phyloP scores from a whole-genome alignment of 2,888 invertebrate genomes.

The Erebia epiphron region DNA sequence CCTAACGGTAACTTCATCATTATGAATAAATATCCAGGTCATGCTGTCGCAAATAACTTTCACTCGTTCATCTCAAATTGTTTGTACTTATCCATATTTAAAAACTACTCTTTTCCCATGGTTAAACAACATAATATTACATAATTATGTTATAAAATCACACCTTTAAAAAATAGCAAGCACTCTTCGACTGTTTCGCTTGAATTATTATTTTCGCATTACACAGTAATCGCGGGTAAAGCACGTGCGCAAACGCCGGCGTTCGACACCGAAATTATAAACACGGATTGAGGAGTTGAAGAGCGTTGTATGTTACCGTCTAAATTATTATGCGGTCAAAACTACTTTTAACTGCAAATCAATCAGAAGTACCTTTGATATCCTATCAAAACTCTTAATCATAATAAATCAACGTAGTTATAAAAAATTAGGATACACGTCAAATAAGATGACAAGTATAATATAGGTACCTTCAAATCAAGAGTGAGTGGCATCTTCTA shows the following conservation, averaged over 20 bases:
- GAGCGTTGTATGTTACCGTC: too few relatives aligned
- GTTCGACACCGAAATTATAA: conserved; percentile 42
- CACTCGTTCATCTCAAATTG: conserved; percentile 4
- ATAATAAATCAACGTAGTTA: too few relatives aligned
- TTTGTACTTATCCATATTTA: too few relatives aligned
- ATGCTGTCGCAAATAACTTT: conserved; percentile 17
- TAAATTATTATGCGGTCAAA: too few relatives aligned
- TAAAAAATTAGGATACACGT: too few relatives aligned
- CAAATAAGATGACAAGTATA: too few relatives aligned
- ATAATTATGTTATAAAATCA: background rate
- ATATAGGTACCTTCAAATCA: too few relatives aligned
- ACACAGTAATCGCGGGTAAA: conserved; percentile 8
- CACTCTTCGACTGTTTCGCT: conserved; percentile 3
- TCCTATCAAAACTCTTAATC: too few relatives aligned
- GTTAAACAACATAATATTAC: background rate
- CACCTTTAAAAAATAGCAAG: conserved; percentile 1
- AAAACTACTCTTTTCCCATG: too few relatives aligned
- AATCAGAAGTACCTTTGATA: too few relatives aligned
- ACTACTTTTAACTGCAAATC: too few relatives aligned
- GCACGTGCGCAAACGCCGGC: conserved; percentile 41
- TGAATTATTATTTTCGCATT: conserved; percentile 17
- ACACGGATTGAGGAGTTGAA: conserved; percentile 24
- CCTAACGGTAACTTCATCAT: conserved; percentile 7
- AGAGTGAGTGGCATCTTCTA: too few relatives aligned
- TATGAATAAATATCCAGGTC: conserved; percentile 19